phyloP scores from a whole-genome alignment of 2,797 vertebrate genomes.

The Halcyon chelicuti region DNA sequence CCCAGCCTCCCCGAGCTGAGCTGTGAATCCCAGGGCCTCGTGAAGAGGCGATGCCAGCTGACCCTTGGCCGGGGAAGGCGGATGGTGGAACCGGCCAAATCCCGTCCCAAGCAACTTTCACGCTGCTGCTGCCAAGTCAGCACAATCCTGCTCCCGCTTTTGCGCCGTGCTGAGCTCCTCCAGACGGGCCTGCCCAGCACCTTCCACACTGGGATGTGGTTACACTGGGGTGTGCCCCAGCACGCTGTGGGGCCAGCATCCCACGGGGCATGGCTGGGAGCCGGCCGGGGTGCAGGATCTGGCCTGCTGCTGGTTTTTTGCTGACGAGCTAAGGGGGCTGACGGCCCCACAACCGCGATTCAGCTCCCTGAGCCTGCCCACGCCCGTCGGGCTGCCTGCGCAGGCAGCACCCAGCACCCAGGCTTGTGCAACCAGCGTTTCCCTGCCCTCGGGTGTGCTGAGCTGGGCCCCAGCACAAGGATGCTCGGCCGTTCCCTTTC shows the following conservation, averaged over 20 bases:
- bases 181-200: background rate
- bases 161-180: background rate
- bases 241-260: fast-evolving
- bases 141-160: background rate
- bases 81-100: background rate
- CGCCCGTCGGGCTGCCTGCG: background rate
- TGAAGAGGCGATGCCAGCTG: background rate
- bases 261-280: fast-evolving
- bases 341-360: fast-evolving
- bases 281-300: background rate
- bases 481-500: background rate
- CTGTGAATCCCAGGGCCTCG: background rate
- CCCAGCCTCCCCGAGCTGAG: fast-evolving
- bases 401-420: background rate
- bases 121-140: background rate
- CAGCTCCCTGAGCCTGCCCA: background rate
- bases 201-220: fast-evolving
- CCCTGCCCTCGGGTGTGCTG: background rate
- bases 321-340: background rate
- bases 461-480: background rate
- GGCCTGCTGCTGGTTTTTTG: background rate
- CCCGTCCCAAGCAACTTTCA: background rate
- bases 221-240: background rate
- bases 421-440: background rate
- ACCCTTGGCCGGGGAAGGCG: slow-evolving; percentile 33